phyloP scores from a whole-genome alignment of 2,888 invertebrate species.

The Scaptomyza polygonia region DNA sequence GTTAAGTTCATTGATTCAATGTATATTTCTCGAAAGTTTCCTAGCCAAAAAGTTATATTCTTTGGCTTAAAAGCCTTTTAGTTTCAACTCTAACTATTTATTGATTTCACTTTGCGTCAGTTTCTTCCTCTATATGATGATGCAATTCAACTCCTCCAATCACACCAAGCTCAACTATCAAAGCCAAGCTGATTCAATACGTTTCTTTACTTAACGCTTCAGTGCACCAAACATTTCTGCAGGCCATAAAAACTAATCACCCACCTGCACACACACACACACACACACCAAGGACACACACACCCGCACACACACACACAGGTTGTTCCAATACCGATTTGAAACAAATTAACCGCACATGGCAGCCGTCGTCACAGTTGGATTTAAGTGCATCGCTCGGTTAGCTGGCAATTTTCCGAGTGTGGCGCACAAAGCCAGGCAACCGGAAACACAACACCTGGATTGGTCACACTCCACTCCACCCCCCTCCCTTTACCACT shows the following conservation, averaged over 20 bases:
- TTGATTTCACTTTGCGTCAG: neutral
- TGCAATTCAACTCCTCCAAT: neutral
- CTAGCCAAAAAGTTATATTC: neutral
- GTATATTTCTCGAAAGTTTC: too few species aligned
- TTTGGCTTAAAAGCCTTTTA: neutral
- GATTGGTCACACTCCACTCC: too few species aligned
- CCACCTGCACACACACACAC: slow-evolving; percentile 23
- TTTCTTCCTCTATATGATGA: neutral
- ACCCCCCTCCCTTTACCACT: neutral
- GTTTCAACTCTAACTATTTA: neutral
- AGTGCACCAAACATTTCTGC: slow-evolving; percentile 19
- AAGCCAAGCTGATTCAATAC: slow-evolving; percentile 7
- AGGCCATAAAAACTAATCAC: slow-evolving; percentile 52
- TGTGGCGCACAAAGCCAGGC: slow-evolving; percentile 25
- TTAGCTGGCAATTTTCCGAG: slow-evolving; percentile 69
- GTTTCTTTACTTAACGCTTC: slow-evolving; percentile 17
- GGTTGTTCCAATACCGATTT: slow-evolving; percentile 60
- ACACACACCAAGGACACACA: slow-evolving; percentile 3
- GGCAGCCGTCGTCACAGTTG: slow-evolving; percentile 58
- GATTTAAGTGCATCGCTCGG: slow-evolving; percentile 67
- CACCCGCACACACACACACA: slow-evolving; percentile 10
- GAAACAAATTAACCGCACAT: slow-evolving; percentile 75
- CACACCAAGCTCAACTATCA: neutral
- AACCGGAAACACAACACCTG: slow-evolving; percentile 19
- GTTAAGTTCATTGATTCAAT: too few species aligned